Evolutionary conservation across 1,140 invertebrate genomes (phyloP).

Genomic region (Drosophila pectinifera): DNA sequence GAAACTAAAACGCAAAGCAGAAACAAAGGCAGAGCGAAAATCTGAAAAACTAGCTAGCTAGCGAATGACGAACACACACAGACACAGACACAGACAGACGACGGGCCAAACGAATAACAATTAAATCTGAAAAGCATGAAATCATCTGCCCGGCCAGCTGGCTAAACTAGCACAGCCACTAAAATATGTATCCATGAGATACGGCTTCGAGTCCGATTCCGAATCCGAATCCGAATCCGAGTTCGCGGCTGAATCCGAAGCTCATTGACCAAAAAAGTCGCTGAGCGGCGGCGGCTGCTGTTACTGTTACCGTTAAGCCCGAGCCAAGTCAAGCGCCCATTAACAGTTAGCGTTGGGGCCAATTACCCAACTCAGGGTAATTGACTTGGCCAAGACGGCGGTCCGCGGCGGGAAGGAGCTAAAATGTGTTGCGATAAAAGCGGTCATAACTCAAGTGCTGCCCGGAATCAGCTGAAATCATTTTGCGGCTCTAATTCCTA

Average conservation of each 20-base stretch:
- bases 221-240: too few relatives aligned
- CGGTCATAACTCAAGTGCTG: slow-evolving; percentile 50
- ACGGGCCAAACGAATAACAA: slow-evolving; percentile 75
- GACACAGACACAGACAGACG: slow-evolving; percentile 37
- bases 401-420: slow-evolving; percentile 4
- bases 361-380: slow-evolving; percentile 76
- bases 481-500: slow-evolving; percentile 44
- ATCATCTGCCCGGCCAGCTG: slow-evolving; percentile 68
- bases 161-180: slow-evolving; percentile 44
- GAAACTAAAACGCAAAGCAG: slow-evolving; percentile 69
- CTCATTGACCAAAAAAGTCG: slow-evolving; percentile 77
- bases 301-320: slow-evolving; percentile 73
- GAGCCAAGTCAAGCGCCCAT: slow-evolving; percentile 74
- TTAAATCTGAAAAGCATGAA: slow-evolving; percentile 83
- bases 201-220: slow-evolving; percentile 8
- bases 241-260: too few relatives aligned
- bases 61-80: slow-evolving; percentile 54
- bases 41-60: slow-evolving; percentile 31
- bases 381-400: slow-evolving; percentile 46
- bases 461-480: slow-evolving; percentile 62
- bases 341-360: slow-evolving; percentile 75
- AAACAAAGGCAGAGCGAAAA: slow-evolving; percentile 42
- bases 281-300: slow-evolving; percentile 23
- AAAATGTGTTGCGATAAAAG: slow-evolving; percentile 7
- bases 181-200: slow-evolving; percentile 55